A percentile compares a stretch with the other conserved stretches of the same genome.
Conservation (phyloP, 1,140 invertebrate genomes). For the Lepidostoma basale region DNA sequence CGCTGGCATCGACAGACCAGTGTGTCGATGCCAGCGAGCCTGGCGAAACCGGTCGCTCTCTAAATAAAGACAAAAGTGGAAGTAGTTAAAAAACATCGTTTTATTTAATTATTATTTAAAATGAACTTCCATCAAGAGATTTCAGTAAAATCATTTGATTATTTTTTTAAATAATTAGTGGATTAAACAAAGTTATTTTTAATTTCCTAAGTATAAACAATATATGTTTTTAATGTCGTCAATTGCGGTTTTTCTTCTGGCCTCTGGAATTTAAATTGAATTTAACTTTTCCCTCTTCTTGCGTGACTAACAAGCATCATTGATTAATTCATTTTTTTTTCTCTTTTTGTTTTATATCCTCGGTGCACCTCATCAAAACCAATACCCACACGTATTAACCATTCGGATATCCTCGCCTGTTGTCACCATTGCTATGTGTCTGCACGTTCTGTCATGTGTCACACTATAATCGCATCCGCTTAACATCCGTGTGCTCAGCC, state of each 20-base stretch:
- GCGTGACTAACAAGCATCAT: slow-evolving; percentile 38
- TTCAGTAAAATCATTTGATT: no score
- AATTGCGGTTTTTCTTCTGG: neutral
- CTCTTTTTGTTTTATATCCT: slow-evolving; percentile 42
- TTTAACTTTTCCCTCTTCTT: neutral
- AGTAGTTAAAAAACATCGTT: no score
- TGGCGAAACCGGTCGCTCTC: no score
- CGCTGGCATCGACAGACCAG: no score
- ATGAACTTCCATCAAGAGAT: no score
- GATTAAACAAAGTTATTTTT: no score
- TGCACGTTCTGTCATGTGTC: slow-evolving; percentile 34
- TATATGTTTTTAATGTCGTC: no score
- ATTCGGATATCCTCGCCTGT: slow-evolving; percentile 27
- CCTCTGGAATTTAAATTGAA: slow-evolving; percentile 21
- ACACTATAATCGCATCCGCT: slow-evolving; percentile 44
- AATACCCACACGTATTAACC: slow-evolving; percentile 27
- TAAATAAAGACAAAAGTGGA: no score
- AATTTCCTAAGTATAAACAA: no score
- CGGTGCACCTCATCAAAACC: slow-evolving; percentile 31
- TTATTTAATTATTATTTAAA: no score
- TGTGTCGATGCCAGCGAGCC: no score
- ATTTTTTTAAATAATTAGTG: no score
- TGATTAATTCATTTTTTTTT: slow-evolving; percentile 43
- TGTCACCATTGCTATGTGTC: slow-evolving; percentile 38
- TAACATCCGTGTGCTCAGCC: slow-evolving; percentile 66